Evolutionary conservation across 2,113 vertebrate species (phyloP).

Genomic region (Terrapene triunguis): DNA sequence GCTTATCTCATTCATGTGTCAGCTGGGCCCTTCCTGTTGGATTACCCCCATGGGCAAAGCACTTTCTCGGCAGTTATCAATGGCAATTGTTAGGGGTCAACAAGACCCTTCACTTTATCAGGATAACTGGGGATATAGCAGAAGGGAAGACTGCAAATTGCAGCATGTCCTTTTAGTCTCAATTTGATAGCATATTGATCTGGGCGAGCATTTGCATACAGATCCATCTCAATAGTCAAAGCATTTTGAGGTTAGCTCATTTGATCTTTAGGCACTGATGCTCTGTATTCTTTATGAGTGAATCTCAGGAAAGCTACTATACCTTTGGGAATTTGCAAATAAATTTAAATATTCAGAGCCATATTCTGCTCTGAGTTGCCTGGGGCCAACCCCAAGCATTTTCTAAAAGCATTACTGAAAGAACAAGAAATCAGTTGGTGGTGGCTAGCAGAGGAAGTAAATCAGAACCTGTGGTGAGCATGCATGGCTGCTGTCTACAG

Average conservation of each 20-base stretch:
- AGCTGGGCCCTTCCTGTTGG: not conserved
- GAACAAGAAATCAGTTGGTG: not conserved
- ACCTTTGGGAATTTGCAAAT: not conserved
- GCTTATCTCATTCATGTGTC: not conserved
- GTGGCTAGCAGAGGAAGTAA: not conserved
- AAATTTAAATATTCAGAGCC: not conserved
- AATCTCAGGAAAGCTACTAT: not conserved
- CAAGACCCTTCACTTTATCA: not conserved
- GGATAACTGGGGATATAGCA: not conserved
- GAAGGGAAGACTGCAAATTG: not conserved
- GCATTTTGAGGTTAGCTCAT: conserved; percentile 1
- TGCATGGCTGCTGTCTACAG: not conserved
- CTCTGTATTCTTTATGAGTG: not conserved
- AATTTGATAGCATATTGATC: conserved; percentile 8
- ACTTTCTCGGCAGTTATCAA: not conserved
- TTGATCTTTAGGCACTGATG: not conserved
- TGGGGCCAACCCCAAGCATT: not conserved
- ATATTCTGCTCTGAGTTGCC: not conserved
- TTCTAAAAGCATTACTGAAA: not conserved
- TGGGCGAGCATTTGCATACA: not conserved
- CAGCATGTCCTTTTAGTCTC: not conserved
- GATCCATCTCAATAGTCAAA: not conserved
- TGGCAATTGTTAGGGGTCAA: not conserved
- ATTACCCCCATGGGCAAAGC: not conserved
- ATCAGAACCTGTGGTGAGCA: not conserved